Base-by-base conservation (phyloP, 2,797 vertebrate genomes). In the Periophthalmus magnuspinnatus region DNA sequence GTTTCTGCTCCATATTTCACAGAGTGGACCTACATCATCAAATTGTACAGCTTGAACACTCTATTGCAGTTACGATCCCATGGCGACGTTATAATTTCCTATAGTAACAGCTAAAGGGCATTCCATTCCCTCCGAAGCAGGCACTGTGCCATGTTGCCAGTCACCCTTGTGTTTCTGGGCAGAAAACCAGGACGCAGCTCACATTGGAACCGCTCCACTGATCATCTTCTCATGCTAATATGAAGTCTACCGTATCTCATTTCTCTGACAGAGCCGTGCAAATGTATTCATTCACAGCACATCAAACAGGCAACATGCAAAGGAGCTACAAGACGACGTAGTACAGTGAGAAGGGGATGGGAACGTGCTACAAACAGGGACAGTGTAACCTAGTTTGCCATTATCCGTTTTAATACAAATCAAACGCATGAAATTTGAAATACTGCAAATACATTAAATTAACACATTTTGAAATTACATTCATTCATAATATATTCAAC, bases 191-290 rank as follows among this genome's bases (percentile, higher is more conserved):
- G 67, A 54, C 47, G 67, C 68, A 74, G 70, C 69, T 56, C 70
- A 72, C 75, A 83, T 78, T 74, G 76, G 68, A 76, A 78, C 56
- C 48, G 5, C 57, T 68, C 11, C 52, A 74, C 82, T 7, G 73
- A 84, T 84, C 77, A 83, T 79, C 81, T 72, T 65, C 77, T 74
- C 60, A 65, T 79, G 75, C 79, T 86, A 85, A 89, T 85, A 83
- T 75, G 76, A 71, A 77, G 63, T 72, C 52, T 19, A 65, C 11
- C 34, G 28, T 69, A 70, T 85, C 74, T 73, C 78, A 86, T 79
- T 79, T 84, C 38, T 41, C 70, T 67, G 63, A 77, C 63, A 24
- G 55, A 75, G 75, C 59, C 24, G 72, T 70, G 67, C n/a, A 66
- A 85, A 73, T 84, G 68, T 68, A 81, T 78, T 62, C 74, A 69